Conservation (phyloP, 2,888 invertebrate species). For the Octodonta nipae region DNA sequence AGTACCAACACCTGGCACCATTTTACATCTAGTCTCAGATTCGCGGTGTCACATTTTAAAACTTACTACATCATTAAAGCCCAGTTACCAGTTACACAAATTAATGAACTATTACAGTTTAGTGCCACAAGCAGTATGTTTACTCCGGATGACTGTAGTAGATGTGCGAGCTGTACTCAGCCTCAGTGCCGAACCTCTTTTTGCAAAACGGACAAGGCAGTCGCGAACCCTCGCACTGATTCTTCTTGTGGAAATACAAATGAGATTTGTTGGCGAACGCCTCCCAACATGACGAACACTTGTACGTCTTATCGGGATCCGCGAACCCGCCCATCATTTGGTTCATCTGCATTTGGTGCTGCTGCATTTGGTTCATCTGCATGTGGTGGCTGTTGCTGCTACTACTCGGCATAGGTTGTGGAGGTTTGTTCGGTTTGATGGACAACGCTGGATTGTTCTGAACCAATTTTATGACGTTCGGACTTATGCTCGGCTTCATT, state of each 20-base stretch:
- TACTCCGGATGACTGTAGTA: conserved; percentile 37
- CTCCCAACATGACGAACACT: conserved; percentile 34
- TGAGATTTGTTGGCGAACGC: conserved; percentile 34
- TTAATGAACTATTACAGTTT: no score
- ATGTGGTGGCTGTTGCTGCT: conserved; percentile 8
- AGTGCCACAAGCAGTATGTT: no score
- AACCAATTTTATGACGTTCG: conserved; percentile 32
- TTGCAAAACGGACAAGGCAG: conserved; percentile 37
- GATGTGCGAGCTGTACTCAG: conserved; percentile 36
- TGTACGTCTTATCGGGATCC: conserved; percentile 24
- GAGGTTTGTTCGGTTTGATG: conserved; percentile 21
- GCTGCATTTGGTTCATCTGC: conserved; percentile 2
- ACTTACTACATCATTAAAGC: no score
- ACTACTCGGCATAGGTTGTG: conserved; percentile 5
- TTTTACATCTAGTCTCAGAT: no score
- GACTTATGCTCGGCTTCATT: conserved; percentile 24
- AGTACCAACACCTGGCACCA: no score
- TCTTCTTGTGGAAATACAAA: conserved; percentile 36
- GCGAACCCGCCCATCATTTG: conserved; percentile 8
- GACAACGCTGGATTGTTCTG: conserved; percentile 35
- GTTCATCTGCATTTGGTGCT: conserved; percentile 9
- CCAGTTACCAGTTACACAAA: no score
- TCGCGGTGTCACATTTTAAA: no score
- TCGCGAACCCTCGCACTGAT: conserved; percentile 34
- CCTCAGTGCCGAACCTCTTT: conserved; percentile 35